These are phyloP conservation scores for Acanthosoma haemorrhoidale DNA, from an alignment of 2,888 invertebrate genomes.

Conservation along the genomic window DNA sequence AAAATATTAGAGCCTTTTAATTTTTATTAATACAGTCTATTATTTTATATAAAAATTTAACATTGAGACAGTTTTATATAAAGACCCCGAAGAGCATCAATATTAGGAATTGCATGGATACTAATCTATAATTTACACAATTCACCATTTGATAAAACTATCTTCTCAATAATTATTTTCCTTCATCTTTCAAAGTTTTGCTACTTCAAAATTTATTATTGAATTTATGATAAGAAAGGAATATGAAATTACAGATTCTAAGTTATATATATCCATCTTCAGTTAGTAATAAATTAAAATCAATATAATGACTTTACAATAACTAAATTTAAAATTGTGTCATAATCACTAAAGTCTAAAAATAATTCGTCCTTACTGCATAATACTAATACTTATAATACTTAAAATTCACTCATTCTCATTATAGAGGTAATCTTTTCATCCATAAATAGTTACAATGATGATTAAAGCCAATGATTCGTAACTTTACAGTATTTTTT, in stretches of 20 bases:
- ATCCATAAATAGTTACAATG: neutral
- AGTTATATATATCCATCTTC: neutral
- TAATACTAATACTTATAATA: neutral
- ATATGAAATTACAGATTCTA: neutral
- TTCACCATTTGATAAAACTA: no score
- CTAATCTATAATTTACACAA: no score
- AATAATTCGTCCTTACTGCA: constrained; percentile 21
- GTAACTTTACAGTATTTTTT: no score
- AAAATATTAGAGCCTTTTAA: neutral
- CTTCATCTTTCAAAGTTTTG: neutral
- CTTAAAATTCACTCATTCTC: neutral
- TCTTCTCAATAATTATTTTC: no score
- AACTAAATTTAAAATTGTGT: no score
- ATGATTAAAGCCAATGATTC: constrained; percentile 21
- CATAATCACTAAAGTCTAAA: no score
- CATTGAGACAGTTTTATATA: no score
- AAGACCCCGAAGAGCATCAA: neutral
- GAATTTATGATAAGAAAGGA: neutral
- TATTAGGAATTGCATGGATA: neutral
- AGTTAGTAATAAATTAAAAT: no score
- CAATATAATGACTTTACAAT: no score
- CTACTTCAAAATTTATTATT: neutral
- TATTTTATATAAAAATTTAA: no score
- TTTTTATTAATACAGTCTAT: neutral
- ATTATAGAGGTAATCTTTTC: neutral